Evolutionary conservation across 2,888 invertebrate species (phyloP).

Genomic region (Pollenia amentaria): DNA sequence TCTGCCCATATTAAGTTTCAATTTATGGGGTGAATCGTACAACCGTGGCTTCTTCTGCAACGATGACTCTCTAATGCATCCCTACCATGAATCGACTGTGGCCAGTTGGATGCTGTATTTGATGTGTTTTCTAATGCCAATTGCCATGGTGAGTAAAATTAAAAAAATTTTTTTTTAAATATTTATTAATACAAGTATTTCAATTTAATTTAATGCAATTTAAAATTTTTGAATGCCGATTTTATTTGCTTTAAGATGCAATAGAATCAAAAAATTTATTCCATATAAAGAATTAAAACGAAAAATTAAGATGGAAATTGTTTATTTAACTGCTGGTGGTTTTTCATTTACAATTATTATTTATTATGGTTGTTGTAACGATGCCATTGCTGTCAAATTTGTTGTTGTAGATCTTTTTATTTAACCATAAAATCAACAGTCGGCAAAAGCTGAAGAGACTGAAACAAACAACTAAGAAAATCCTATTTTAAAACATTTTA

Average conservation of each 20-base stretch:
- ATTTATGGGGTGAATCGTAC: slow-evolving; percentile 90
- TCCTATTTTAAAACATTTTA: slow-evolving; percentile 6
- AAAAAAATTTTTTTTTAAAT: not conserved
- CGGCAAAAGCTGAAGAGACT: slow-evolving; percentile 10
- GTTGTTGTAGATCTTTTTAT: slow-evolving; percentile 23
- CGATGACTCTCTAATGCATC: slow-evolving; percentile 95
- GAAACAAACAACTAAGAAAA: not conserved
- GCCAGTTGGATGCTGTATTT: slow-evolving; percentile 91
- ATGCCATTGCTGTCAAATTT: slow-evolving; percentile 16
- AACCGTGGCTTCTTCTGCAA: slow-evolving; percentile 97
- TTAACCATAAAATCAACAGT: slow-evolving; percentile 23
- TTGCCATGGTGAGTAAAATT: slow-evolving; percentile 88
- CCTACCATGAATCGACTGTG: slow-evolving; percentile 93
- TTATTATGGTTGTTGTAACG: slow-evolving; percentile 19
- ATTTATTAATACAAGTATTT: not conserved
- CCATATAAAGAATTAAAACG: not conserved
- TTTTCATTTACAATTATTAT: slow-evolving; percentile 21
- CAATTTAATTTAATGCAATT: slow-evolving; percentile 35
- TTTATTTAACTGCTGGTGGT: slow-evolving; percentile 18
- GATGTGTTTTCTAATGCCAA: slow-evolving; percentile 90
- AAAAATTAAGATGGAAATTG: slow-evolving; percentile 7
- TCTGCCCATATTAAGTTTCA: slow-evolving; percentile 89
- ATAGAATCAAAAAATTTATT: slow-evolving; percentile 1
- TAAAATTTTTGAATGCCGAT: not conserved
- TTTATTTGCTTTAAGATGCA: slow-evolving; percentile 15